Base-by-base conservation (phyloP, 1,140 invertebrate species). In the Eriocheir sinensis region DNA sequence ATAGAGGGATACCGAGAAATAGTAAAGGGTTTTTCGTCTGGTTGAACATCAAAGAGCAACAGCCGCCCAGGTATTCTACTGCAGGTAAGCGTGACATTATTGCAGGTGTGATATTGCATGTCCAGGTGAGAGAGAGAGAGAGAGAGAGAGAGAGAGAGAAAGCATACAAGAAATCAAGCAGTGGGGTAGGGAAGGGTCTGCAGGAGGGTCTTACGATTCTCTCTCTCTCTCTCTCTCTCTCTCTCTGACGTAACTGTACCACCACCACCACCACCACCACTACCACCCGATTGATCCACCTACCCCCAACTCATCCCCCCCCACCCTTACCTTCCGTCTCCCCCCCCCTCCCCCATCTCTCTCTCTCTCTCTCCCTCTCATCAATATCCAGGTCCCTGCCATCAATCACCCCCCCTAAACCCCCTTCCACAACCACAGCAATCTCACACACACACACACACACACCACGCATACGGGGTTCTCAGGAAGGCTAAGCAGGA, bases 281-380 rank as follows among this genome's bases (percentile, higher is more conserved):
- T 21, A 60, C 53, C 27, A 60, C 60, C 60, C 60, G 60, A 72
- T 72, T 72, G 60, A 72, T 72, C 60, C 60, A 72, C 60, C 60
- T n/a, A 72, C 60, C 27, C 60, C 60, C 60, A 12, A 21, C 60
- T 72, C 6, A 72, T n/a, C 88, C 27, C 86, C 41, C 17, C 3
- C 40, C n/a, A 17, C n/a, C 48, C 32, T 12, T 32, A 8, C 32
- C 40, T 44, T 30, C 48, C 30, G 21, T 32, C 40, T 40, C 86
- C 44, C 86, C 44, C 86, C 6, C 36, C 27, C 86, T 41, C 86
- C 27, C 85, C 85, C 38, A 30, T 88, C 85, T 88, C 85, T 38
- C 85, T 88, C 85, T 88, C 85, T 88, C 85, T 44, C 40, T 44
- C 85, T 44, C 40, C 34, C 88, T 89, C 88, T 53, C 41, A 40